A percentile compares a stretch with the other conserved stretches of the same genome.
phyloP scores from a whole-genome alignment of 2,797 vertebrate genomes.

The Vespertilio murinus region DNA sequence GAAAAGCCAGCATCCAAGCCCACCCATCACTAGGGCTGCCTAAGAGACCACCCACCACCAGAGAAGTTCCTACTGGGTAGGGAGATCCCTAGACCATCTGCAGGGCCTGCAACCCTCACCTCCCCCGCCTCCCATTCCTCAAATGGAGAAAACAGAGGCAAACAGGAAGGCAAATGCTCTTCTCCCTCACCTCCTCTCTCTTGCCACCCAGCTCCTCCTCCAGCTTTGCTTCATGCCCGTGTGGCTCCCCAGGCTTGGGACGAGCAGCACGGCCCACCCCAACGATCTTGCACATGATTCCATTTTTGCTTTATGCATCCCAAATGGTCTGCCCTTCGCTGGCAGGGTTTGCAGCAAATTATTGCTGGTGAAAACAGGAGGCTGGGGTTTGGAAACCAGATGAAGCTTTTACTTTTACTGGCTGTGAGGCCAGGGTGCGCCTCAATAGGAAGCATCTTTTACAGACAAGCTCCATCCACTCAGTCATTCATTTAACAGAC shows the following conservation, averaged over 20 bases:
- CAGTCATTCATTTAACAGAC: neutral
- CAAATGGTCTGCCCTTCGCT: conserved; percentile 60
- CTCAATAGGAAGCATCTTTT: conserved; percentile 47
- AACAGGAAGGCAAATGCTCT: neutral
- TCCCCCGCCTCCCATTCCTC: neutral
- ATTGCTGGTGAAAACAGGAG: conserved; percentile 73
- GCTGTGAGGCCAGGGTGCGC: conserved; percentile 49
- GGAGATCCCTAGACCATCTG: neutral
- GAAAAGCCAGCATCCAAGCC: neutral
- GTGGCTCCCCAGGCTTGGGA: neutral
- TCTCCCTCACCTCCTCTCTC: neutral
- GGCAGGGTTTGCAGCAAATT: conserved; percentile 60
- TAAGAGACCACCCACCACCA: neutral
- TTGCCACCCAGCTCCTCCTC: neutral
- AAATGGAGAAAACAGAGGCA: neutral
- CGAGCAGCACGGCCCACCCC: conserved; percentile 32
- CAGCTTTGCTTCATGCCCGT: neutral
- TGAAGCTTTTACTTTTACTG: conserved; percentile 74
- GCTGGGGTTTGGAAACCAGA: conserved; percentile 69
- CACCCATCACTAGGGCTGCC: conserved; percentile 52
- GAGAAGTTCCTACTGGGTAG: neutral
- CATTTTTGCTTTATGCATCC: conserved; percentile 72
- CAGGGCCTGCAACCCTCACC: neutral
- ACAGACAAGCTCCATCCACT: neutral
- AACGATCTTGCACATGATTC: conserved; percentile 66